These are phyloP conservation scores for Girardia tigrina DNA, from an alignment of 2,888 invertebrate genomes.

Conservation along the genomic window DNA sequence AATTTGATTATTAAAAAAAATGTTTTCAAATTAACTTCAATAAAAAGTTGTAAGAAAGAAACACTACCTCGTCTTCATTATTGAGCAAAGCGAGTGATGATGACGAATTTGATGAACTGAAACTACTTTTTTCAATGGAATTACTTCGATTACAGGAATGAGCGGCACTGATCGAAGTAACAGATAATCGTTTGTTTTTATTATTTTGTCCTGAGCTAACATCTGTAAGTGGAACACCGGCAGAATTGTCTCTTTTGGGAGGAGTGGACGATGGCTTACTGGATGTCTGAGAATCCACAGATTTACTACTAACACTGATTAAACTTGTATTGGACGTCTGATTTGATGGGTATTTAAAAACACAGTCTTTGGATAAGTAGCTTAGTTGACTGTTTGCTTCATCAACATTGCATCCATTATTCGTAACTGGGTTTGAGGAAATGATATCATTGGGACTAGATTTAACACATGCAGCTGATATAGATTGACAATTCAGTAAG, in stretches of 20 bases:
- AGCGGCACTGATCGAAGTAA: constrained; percentile 15
- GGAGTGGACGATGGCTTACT: constrained; percentile 6
- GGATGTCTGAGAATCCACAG: constrained; percentile 11
- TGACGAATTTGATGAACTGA: constrained; percentile 19
- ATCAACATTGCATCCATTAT: constrained; percentile 17
- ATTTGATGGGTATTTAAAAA: constrained; percentile 8
- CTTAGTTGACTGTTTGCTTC: background rate
- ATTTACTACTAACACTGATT: background rate
- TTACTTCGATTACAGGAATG: constrained; percentile 8
- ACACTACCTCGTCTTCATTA: constrained; percentile 23
- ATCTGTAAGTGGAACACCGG: constrained; percentile 23
- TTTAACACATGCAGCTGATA: background rate
- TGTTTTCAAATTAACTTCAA: too few species aligned
- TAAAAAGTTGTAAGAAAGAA: too few species aligned
- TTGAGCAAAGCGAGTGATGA: constrained; percentile 12
- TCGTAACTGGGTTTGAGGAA: background rate
- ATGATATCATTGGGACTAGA: background rate
- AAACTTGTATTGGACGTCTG: constrained; percentile 20
- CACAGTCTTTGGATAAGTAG: constrained; percentile 6
- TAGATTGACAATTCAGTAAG: background rate
- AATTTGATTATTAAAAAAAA: too few species aligned
- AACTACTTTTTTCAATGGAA: constrained; percentile 16
- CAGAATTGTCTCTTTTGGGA: background rate
- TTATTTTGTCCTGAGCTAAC: constrained; percentile 11
- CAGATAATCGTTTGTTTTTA: constrained; percentile 15